Evolutionary conservation across 2,797 vertebrate genomes (phyloP).

Genomic region (Falco concolor): DNA sequence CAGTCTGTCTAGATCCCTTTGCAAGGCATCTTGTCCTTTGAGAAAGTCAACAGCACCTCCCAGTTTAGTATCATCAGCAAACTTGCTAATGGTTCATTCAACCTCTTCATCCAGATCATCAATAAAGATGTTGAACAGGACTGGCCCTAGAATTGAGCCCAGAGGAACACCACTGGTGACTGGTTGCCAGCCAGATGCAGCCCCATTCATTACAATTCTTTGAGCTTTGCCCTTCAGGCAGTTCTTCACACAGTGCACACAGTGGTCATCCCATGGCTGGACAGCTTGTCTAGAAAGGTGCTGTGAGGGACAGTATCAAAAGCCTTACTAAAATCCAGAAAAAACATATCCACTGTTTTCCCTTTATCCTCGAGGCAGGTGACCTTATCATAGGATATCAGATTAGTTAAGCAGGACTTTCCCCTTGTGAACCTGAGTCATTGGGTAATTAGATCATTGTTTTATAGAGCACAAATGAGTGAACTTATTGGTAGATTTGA

Average conservation of each 20-base stretch:
- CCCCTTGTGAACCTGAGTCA: background rate
- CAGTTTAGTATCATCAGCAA: background rate
- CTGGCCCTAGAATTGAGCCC: background rate
- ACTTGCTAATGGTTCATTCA: background rate
- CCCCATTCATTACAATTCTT: background rate
- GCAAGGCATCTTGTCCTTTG: background rate
- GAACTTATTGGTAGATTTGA: background rate
- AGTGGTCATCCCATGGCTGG: background rate
- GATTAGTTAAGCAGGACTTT: background rate
- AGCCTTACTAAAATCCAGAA: background rate
- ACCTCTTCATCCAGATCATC: background rate
- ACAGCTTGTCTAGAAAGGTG: background rate
- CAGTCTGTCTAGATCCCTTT: background rate
- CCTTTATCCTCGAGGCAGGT: background rate
- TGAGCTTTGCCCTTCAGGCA: background rate
- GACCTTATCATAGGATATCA: background rate
- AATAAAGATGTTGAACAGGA: background rate
- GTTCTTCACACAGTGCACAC: background rate
- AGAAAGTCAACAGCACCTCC: background rate
- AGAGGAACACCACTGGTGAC: accelerated
- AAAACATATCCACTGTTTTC: background rate
- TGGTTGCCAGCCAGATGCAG: background rate
- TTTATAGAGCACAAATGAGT: background rate
- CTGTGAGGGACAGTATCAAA: background rate
- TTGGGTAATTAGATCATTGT: background rate